These are phyloP conservation scores for Tachina lurida DNA, from an alignment of 2,888 invertebrate species.

Conservation along the genomic window DNA sequence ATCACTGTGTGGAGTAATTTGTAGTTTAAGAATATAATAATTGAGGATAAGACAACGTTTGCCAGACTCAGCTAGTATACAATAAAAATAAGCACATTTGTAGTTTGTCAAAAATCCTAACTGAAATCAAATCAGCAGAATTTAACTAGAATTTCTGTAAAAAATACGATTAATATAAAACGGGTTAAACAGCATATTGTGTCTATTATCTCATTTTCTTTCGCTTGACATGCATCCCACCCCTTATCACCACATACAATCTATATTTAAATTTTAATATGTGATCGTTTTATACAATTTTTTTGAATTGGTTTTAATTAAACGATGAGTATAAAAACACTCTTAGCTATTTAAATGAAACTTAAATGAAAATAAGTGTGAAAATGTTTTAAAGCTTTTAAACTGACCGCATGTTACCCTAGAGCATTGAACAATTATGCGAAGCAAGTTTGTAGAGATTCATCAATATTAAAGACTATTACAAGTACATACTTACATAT, in stretches of 20 bases:
- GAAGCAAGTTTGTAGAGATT: not conserved
- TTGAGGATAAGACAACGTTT: no score
- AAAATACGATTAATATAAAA: not conserved
- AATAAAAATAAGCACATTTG: not conserved
- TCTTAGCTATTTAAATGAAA: not conserved
- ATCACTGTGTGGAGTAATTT: no score
- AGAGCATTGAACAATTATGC: not conserved
- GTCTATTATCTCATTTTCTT: conserved; percentile 32
- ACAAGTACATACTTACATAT: no score
- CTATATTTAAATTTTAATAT: conserved; percentile 4
- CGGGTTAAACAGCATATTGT: conserved; percentile 32
- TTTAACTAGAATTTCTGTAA: no score
- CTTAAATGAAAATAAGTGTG: conserved; percentile 6
- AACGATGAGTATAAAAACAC: conserved; percentile 33
- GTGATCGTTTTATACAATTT: conserved; percentile 15
- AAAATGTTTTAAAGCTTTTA: not conserved
- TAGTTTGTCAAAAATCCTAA: not conserved
- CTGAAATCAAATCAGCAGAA: not conserved
- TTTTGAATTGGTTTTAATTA: conserved; percentile 38
- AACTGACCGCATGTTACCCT: not conserved
- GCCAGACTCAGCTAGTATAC: no score
- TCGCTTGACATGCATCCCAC: conserved; percentile 22
- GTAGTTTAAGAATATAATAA: no score
- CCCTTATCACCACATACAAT: conserved; percentile 38
- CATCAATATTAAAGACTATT: no score